A percentile compares a stretch with the other conserved stretches of the same genome.
Evolutionary conservation across 2,797 vertebrate species (phyloP).

Genomic region (Sorex maritimensis): DNA sequence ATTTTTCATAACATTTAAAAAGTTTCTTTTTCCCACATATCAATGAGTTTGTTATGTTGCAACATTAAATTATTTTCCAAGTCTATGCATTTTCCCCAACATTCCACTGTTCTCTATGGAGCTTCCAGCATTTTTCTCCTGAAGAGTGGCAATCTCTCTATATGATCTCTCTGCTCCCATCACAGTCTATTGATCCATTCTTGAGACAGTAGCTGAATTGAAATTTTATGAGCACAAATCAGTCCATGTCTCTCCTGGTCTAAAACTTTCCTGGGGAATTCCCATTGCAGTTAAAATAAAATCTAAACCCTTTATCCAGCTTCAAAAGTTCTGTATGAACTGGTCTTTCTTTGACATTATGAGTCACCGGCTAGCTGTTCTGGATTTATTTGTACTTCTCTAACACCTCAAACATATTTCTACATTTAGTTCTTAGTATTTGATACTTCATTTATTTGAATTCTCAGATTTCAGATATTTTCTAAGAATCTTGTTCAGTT

Average conservation of each 20-base stretch:
- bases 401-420: background rate
- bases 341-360: too few relatives aligned
- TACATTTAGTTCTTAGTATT: background rate
- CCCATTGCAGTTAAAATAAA: background rate
- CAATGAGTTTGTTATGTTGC: background rate
- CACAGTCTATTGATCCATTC: background rate
- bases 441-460: background rate
- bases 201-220: background rate
- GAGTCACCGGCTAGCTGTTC: background rate
- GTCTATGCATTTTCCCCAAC: background rate
- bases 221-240: too few relatives aligned
- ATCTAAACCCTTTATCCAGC: background rate
- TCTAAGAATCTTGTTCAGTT: background rate
- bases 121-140: background rate
- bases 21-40: background rate
- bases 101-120: background rate
- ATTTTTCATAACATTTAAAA: background rate
- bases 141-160: background rate
- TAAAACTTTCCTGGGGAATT: background rate
- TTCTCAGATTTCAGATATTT: background rate
- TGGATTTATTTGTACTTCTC: too few relatives aligned
- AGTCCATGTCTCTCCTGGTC: background rate
- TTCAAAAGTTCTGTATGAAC: background rate
- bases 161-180: background rate
- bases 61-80: background rate